Evolutionary conservation across 2,797 vertebrate species (phyloP).

Genomic region (Pipistrellus pygmaeus): DNA sequence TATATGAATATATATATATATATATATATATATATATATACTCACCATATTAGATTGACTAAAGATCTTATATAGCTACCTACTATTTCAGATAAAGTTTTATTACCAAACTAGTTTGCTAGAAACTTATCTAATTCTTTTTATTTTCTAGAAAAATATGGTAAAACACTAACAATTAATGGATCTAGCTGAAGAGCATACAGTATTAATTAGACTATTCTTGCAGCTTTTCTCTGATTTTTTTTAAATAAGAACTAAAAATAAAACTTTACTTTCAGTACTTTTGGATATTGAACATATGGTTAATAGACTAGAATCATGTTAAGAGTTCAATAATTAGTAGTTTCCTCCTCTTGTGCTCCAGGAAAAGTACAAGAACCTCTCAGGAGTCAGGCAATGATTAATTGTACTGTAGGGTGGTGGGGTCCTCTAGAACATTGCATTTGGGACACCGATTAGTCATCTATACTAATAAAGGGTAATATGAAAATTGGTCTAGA

Average conservation of each 20-base stretch:
- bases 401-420: neutral
- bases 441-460: conserved; percentile 53
- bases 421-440: neutral
- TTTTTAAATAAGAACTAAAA: neutral
- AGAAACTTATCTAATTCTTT: neutral
- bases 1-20: neutral
- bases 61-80: neutral
- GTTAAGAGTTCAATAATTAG: neutral
- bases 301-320: neutral
- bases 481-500: too few relatives aligned
- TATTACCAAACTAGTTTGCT: neutral
- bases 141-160: conserved; percentile 16
- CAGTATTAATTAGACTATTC: neutral
- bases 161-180: conserved; percentile 28
- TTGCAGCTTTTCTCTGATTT: neutral
- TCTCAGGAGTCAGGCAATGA: conserved; percentile 10
- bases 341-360: conserved; percentile 14
- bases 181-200: neutral
- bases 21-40: neutral
- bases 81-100: conserved; percentile 13
- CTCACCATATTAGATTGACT: neutral
- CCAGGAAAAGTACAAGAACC: conserved; percentile 34
- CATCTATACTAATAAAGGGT: neutral
- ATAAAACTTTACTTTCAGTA: neutral
- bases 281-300: neutral